Evolutionary conservation across 2,797 vertebrate species (phyloP).

Genomic region (Uromys caudimaculatus): DNA sequence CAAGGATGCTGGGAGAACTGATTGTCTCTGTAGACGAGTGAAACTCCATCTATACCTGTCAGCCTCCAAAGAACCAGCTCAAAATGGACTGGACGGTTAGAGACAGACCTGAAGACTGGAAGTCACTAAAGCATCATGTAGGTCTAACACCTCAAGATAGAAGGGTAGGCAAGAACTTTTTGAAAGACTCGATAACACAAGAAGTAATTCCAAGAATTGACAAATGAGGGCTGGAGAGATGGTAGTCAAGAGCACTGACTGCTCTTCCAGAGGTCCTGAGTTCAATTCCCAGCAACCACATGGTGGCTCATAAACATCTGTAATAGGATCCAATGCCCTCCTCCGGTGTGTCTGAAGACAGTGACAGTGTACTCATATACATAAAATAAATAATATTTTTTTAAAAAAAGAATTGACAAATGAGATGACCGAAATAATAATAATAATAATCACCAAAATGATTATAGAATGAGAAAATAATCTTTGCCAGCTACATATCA

Average conservation of each 20-base stretch:
- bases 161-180: not conserved
- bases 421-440: not conserved
- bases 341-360: too few species aligned
- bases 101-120: not conserved
- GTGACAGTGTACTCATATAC: too few species aligned
- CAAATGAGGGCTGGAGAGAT: not conserved
- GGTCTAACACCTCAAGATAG: too few species aligned
- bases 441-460: not conserved
- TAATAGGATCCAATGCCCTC: too few species aligned
- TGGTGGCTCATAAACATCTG: too few species aligned
- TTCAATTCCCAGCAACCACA: too few species aligned
- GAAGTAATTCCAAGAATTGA: not conserved
- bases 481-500: not conserved
- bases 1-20: too few species aligned
- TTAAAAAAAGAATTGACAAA: not conserved
- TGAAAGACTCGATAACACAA: not conserved
- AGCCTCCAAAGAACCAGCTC: not conserved
- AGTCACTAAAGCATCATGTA: too few species aligned
- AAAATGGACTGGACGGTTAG: not conserved
- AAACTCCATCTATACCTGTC: not conserved
- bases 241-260: too few species aligned
- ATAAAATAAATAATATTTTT: too few species aligned
- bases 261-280: too few species aligned
- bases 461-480: not conserved
- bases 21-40: not conserved